phyloP scores from a whole-genome alignment of 1,140 invertebrate genomes.

The Leucophenga varia region DNA sequence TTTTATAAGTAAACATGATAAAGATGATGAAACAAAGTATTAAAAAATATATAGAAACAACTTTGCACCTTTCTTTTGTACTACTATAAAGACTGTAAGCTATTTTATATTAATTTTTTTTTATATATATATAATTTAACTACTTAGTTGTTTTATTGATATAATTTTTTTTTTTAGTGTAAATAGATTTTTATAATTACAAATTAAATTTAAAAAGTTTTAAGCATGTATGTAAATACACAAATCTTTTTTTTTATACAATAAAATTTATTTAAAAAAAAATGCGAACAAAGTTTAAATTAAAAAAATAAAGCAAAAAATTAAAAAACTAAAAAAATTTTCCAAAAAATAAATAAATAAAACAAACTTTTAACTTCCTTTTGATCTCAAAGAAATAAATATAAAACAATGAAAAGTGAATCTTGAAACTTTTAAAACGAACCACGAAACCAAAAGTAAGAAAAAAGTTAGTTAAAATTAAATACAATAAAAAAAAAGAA shows the following conservation, averaged over 20 bases:
- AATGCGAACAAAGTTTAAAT: conserved; percentile 7
- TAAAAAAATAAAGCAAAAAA: conserved; percentile 5
- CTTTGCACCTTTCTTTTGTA: conserved; percentile 19
- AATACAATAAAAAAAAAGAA: conserved; percentile 10
- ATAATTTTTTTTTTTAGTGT: conserved; percentile 2
- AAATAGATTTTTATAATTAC: not conserved
- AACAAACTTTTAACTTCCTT: conserved; percentile 41
- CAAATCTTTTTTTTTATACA: conserved; percentile 7
- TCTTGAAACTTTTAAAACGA: conserved; percentile 8
- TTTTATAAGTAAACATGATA: conserved; percentile 41
- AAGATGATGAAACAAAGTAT: not conserved
- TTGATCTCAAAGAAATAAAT: conserved; percentile 42
- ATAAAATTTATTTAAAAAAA: not conserved
- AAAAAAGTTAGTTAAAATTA: conserved; percentile 41
- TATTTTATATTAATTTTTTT: conserved; percentile 8
- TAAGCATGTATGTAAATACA: conserved; percentile 34
- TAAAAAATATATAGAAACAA: not conserved
- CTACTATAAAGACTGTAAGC: conserved; percentile 22
- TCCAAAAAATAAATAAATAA: not conserved
- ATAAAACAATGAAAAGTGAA: conserved; percentile 12
- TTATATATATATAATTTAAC: conserved; percentile 8
- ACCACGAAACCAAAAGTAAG: conserved; percentile 39
- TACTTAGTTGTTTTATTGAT: conserved; percentile 4
- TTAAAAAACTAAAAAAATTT: conserved; percentile 4
- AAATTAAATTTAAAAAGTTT: too few species aligned